Evolutionary conservation across 2,888 invertebrate species (phyloP), one percentile per base, ranked within the genome.

Genomic region (Volucella zonaria): DNA sequence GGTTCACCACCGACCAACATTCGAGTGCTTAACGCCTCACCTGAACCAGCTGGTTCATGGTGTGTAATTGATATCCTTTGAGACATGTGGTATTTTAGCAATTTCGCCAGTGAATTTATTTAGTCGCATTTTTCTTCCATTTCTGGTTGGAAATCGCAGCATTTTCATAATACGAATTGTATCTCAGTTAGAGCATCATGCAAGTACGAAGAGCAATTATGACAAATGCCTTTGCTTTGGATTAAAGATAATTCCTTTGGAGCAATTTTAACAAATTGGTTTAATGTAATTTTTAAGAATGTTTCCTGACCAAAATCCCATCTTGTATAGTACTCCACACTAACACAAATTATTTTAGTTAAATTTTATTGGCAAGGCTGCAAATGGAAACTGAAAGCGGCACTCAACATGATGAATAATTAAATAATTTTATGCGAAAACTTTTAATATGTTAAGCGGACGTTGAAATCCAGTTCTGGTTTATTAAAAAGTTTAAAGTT

Each of bases 351-450:
- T 31, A 49, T 38, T 42, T 49, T 64, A 56, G 62, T 68, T 70
- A 76, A 81, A 81, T 52, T 76, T 70, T 70, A 76, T 58, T 58
- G 64, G 31, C 40, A 45, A 64, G 62, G 31, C 18, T 76, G 62
- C 62, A 68, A 67, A 47, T 47, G 49, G 11, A 66, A 68, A 59
- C 79, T 61, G 42, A n/a, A 52, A 70, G 70, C 51, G 64, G 4
- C 70, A 64, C 70, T 76, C 68, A 56, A 76, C 75, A 75, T 76
- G 49, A 81, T 76, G 81, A 76, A 81, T 70, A 81, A 64, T 81
- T 64, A 76, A 81, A 76, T 81, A 76, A 81, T 76, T 81, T 81
- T 81, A 81, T 81, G 76, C 56, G 58, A 62, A 68, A 81, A 81
- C 56, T 73, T 79, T 76, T 81, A 45, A 58, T 58, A 64, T 49